Base-by-base conservation (phyloP, 2,113 vertebrate genomes). In the Labrus mixtus region DNA sequence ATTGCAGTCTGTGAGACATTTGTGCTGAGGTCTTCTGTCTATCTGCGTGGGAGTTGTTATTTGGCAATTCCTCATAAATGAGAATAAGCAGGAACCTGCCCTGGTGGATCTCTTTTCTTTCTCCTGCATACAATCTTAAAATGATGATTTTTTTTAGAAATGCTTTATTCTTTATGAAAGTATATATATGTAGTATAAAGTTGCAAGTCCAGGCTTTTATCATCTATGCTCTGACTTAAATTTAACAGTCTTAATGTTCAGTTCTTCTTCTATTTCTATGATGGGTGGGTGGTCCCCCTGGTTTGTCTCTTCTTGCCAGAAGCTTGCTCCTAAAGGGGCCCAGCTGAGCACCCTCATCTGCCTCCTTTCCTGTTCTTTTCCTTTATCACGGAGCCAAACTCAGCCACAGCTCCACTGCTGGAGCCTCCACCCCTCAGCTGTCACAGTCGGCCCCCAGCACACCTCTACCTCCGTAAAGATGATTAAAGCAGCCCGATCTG, bases 401-500 rank as follows among this genome's bases (percentile, higher is more conserved):
- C 53, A 57, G 37, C 43, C 45, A 55, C 71, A 68, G 62, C 53
- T 69, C 62, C 56, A 63, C 71, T 53, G 55, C 63, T 11, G 29
- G 53, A 55, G 36, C 43, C 68, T 10, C 16, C 36, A 75, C 69
- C 63, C 68, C 72, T 83, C 50, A 53, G 62, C 82, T 83, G 55
- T 78, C 73, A 68, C 68, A 63, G 57, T 59, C 67, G 63, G 78
- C 82, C 78, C 69, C 73, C 51, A 59, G 51, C 78, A 74, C 70
- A 73, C 82, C 68, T 82, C 76, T 59, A 70, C 73, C 74, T 77
- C 74, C 36, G 80, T 80, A 83, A 85, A 85, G 73, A 84, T 87
- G 86, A 91, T 91, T 89, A 88, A 92, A 90, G 84, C 57, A 48
- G 66, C 48, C 70, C 51, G 56, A 76, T 73, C 68, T 48, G 56